These are phyloP conservation scores for Meloidogyne hapla DNA, from an alignment of 1,140 invertebrate species.

Conservation along the genomic window DNA sequence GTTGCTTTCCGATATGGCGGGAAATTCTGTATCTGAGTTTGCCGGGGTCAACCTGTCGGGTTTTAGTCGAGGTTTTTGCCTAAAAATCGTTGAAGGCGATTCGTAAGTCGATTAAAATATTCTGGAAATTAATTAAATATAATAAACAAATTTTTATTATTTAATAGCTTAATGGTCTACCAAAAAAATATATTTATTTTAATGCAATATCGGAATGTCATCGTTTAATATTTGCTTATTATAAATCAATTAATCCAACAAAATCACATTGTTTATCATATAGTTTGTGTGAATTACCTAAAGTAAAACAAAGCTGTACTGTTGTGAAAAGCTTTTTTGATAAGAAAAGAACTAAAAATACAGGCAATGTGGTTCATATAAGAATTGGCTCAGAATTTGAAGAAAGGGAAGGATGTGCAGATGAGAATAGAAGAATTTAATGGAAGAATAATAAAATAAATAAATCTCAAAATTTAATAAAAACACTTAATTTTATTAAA, in stretches of 20 bases:
- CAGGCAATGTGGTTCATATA: not conserved
- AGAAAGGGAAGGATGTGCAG: not conserved
- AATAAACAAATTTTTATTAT: constrained; percentile 15
- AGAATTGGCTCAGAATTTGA: constrained; percentile 19
- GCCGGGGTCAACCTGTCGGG: too few species aligned
- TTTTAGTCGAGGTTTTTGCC: too few species aligned
- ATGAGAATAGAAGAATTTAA: constrained; percentile 14
- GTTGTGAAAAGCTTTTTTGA: constrained; percentile 18
- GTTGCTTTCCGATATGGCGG: too few species aligned
- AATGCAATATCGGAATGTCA: constrained; percentile 23
- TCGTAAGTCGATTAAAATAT: too few species aligned
- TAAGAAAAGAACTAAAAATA: not conserved
- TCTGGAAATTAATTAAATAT: too few species aligned
- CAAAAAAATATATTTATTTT: constrained; percentile 17
- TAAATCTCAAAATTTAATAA: too few species aligned
- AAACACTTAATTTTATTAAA: too few species aligned
- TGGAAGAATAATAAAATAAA: too few species aligned
- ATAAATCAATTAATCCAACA: constrained; percentile 19
- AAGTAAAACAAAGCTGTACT: not conserved
- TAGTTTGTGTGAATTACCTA: constrained; percentile 28
- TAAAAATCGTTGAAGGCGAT: too few species aligned
- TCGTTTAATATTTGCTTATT: constrained; percentile 28
- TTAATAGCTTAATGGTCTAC: constrained; percentile 8
- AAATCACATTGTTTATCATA: constrained; percentile 25
- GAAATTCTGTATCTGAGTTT: too few species aligned